phyloP scores from a whole-genome alignment of 37 sponge, comb jelly and placozoan genomes.

The Chondrosia reniformis region DNA sequence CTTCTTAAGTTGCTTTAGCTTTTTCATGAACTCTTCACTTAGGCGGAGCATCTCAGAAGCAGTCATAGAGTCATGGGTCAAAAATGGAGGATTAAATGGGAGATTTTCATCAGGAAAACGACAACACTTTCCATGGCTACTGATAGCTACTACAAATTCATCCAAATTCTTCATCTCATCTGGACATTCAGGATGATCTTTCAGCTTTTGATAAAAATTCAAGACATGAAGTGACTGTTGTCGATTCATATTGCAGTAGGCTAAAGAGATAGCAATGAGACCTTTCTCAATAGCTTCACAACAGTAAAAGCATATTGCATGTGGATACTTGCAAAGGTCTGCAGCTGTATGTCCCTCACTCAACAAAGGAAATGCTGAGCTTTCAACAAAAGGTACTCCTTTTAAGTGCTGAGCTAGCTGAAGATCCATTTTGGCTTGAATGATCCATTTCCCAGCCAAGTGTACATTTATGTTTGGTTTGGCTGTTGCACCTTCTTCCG shows the following conservation, averaged over 20 bases:
- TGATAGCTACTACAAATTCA: constrained; percentile 27
- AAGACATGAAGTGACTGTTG: constrained; percentile 13
- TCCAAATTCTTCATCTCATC: neutral
- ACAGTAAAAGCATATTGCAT: constrained; percentile 58
- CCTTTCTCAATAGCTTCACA: constrained; percentile 66
- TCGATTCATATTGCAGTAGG: constrained; percentile 27
- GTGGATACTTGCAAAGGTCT: constrained; percentile 20
- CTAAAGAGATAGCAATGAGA: constrained; percentile 48
- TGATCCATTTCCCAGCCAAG: neutral
- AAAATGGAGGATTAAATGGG: neutral
- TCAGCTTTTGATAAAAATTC: constrained; percentile 11
- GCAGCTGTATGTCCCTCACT: neutral
- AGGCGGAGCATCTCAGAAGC: neutral
- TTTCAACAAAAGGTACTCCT: neutral
- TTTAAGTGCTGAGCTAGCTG: neutral
- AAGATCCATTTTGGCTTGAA: neutral
- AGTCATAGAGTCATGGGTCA: neutral
- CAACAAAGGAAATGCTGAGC: neutral
- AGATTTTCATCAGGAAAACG: constrained; percentile 31
- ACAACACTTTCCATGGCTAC: constrained; percentile 39
- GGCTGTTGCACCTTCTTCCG: neutral
- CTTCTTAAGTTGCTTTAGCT: neutral
- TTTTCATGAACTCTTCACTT: neutral
- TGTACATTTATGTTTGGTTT: neutral
- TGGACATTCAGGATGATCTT: neutral